Conservation (phyloP, 2,888 invertebrate species). For the Heteromyza rotundicornis region DNA sequence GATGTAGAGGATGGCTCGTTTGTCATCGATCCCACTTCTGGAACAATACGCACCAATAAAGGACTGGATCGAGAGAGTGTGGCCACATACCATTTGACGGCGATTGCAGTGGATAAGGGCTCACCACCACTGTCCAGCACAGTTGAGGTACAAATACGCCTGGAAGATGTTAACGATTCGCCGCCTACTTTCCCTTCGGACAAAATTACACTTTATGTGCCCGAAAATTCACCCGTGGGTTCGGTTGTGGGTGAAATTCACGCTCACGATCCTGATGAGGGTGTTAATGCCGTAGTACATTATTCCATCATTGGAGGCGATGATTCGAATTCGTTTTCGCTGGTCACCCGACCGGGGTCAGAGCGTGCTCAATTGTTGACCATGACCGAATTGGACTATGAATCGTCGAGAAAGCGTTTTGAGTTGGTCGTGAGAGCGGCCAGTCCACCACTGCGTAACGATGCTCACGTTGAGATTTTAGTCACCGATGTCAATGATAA, state of each 20-base stretch:
- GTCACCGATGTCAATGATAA: slow-evolving; percentile 97
- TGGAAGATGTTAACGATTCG: slow-evolving; percentile 90
- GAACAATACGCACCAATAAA: slow-evolving; percentile 88
- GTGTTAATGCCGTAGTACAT: slow-evolving; percentile 87
- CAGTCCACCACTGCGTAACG: slow-evolving; percentile 86
- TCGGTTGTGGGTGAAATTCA: slow-evolving; percentile 90
- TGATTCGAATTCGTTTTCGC: slow-evolving; percentile 83
- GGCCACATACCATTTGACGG: slow-evolving; percentile 82
- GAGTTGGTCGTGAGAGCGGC: slow-evolving; percentile 88
- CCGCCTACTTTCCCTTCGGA: slow-evolving; percentile 90
- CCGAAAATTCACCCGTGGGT: slow-evolving; percentile 96
- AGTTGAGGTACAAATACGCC: slow-evolving; percentile 78
- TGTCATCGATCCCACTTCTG: slow-evolving; percentile 89
- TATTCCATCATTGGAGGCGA: slow-evolving; percentile 95
- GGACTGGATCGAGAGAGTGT: slow-evolving; percentile 90
- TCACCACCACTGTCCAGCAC: slow-evolving; percentile 75
- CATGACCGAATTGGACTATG: slow-evolving; percentile 92
- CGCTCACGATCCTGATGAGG: slow-evolving; percentile 92
- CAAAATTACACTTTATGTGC: slow-evolving; percentile 84
- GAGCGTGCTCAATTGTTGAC: slow-evolving; percentile 89
- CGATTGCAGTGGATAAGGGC: slow-evolving; percentile 89
- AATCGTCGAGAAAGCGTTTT: slow-evolving; percentile 89
- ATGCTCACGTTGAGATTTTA: slow-evolving; percentile 85
- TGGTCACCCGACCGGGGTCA: slow-evolving; percentile 80
- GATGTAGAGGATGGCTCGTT: slow-evolving; percentile 88